These are phyloP conservation scores for Platanista minor DNA, from an alignment of 2,113 vertebrate genomes.

Conservation along the genomic window DNA sequence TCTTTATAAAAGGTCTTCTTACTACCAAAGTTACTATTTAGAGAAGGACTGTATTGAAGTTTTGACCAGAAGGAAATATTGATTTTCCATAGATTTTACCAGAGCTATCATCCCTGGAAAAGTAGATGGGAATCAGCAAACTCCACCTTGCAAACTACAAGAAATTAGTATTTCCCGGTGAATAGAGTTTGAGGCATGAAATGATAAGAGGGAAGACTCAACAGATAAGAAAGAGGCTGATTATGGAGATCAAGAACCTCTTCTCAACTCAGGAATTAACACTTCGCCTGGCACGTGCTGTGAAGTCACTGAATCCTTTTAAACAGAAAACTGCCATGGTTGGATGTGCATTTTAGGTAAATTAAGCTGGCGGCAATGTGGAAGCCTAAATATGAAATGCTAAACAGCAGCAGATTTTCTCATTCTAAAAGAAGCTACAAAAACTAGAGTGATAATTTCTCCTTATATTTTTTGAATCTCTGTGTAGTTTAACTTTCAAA, in stretches of 20 bases:
- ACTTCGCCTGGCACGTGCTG: neutral
- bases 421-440: slow-evolving; percentile 42
- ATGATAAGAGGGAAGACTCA: neutral
- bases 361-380: slow-evolving; percentile 6
- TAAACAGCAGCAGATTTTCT: slow-evolving; percentile 49
- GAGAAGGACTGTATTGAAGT: neutral
- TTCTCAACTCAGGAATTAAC: neutral
- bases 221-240: neutral
- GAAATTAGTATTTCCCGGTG: neutral
- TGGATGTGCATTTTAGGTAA: slow-evolving; percentile 35
- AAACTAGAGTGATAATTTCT: slow-evolving; percentile 41
- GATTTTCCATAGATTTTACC: neutral
- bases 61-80: neutral
- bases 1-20: neutral
- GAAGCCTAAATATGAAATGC: slow-evolving; percentile 50
- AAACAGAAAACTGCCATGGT: neutral
- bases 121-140: neutral
- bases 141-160: neutral
- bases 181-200: neutral
- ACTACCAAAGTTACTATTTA: neutral
- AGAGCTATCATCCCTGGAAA: neutral
- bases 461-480: slow-evolving; percentile 18
- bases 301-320: neutral
- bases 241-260: neutral
- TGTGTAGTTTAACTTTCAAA: slow-evolving; percentile 39